Percentiles rank a stretch among this genome's conserved stretches.
These are phyloP conservation scores for Smutsia gigantea DNA, from an alignment of 2,797 vertebrate species.

Conservation along the genomic window DNA sequence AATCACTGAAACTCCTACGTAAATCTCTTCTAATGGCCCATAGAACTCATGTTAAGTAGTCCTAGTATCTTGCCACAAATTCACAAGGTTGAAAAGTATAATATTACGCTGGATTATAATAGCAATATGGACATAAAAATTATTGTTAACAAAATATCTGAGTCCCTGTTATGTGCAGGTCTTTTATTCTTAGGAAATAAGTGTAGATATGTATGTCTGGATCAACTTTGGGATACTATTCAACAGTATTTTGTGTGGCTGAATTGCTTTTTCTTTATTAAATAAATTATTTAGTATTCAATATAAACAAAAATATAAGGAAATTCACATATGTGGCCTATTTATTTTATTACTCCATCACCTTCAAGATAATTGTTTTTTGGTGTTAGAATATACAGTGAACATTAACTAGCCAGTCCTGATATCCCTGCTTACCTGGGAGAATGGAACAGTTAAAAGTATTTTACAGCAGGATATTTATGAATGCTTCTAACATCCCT, in stretches of 20 bases:
- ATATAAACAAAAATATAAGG: conserved; percentile 14
- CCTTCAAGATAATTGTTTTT: conserved; percentile 13
- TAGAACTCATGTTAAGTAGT: neutral
- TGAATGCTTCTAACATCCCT: neutral
- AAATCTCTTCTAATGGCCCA: neutral
- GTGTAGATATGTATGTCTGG: neutral
- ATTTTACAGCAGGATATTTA: conserved; percentile 1
- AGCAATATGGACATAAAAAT: neutral
- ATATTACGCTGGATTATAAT: neutral
- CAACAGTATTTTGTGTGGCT: neutral
- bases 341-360: neutral
- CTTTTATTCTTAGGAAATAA: neutral
- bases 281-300: neutral
- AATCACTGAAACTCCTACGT: neutral
- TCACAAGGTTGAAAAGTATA: neutral
- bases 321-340: neutral
- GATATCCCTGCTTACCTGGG: neutral
- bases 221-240: conserved; percentile 12
- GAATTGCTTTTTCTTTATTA: conserved; percentile 26
- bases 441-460: neutral
- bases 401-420: neutral
- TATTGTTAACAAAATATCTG: neutral
- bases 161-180: neutral
- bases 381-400: neutral
- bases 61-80: neutral